phyloP scores from a whole-genome alignment of 2,888 invertebrate species.

The Poecilobothrus nobilitatus region DNA sequence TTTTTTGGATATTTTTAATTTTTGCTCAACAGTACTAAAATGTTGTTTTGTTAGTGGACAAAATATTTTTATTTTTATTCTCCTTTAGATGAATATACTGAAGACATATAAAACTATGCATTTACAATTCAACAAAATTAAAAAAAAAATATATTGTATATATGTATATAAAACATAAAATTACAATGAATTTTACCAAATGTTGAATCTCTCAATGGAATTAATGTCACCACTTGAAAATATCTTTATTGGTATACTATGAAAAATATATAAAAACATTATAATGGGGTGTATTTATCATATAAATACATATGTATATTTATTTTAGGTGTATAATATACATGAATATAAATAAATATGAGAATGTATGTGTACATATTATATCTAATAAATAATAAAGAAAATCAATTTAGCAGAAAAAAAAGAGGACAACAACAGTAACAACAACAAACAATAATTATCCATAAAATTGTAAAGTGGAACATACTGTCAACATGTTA shows the following conservation, averaged over 20 bases:
- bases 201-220: conserved; percentile 1
- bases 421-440: neutral
- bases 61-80: too few relatives aligned
- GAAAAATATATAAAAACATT: too few relatives aligned
- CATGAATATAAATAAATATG: too few relatives aligned
- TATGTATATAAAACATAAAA: neutral
- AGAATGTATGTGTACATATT: neutral
- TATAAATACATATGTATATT: too few relatives aligned
- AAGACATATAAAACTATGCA: too few relatives aligned
- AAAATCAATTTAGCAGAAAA: neutral
- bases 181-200: neutral
- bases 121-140: too few relatives aligned
- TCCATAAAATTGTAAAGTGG: neutral
- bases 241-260: neutral
- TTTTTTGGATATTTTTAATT: too few relatives aligned
- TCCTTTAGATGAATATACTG: neutral
- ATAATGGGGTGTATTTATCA: too few relatives aligned
- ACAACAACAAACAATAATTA: neutral
- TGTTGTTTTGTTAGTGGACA: too few relatives aligned
- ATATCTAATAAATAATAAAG: neutral
- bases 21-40: too few relatives aligned
- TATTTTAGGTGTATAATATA: too few relatives aligned
- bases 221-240: conserved; percentile 1
- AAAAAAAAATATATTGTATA: too few relatives aligned
- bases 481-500: conserved; percentile 6